Conservation (phyloP, 2,113 vertebrate species). For the Corythaeola cristata region DNA sequence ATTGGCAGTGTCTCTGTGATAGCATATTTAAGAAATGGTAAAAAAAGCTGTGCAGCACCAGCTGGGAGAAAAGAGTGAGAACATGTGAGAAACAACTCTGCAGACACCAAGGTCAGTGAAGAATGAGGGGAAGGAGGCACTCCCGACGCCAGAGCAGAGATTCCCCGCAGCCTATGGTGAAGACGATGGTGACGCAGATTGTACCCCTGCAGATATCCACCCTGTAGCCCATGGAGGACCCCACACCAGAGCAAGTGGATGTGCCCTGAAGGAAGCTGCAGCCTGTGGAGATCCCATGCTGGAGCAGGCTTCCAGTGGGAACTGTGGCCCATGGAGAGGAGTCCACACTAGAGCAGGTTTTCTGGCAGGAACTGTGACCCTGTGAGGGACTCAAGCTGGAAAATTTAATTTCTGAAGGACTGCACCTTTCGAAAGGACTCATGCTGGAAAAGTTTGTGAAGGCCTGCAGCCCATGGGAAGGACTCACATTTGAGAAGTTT, state of each 20-base stretch:
- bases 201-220: background rate
- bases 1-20: background rate
- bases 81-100: background rate
- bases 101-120: background rate
- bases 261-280: background rate
- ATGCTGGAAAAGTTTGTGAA: background rate
- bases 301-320: background rate
- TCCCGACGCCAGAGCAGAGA: background rate
- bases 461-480: background rate
- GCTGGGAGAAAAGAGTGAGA: background rate
- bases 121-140: background rate
- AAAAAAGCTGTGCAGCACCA: background rate
- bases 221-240: background rate
- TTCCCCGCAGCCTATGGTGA: fast-evolving
- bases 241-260: background rate
- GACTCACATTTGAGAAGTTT: background rate
- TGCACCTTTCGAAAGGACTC: background rate
- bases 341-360: background rate
- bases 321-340: background rate
- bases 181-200: background rate
- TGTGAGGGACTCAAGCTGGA: fast-evolving
- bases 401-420: background rate
- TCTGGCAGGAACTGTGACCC: background rate
- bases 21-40: background rate
- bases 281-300: background rate